Percentiles rank a stretch among this genome's conserved stretches.
Conservation (phyloP, 2,113 vertebrate genomes). For the Boulengeromyrus knoepffleri region DNA sequence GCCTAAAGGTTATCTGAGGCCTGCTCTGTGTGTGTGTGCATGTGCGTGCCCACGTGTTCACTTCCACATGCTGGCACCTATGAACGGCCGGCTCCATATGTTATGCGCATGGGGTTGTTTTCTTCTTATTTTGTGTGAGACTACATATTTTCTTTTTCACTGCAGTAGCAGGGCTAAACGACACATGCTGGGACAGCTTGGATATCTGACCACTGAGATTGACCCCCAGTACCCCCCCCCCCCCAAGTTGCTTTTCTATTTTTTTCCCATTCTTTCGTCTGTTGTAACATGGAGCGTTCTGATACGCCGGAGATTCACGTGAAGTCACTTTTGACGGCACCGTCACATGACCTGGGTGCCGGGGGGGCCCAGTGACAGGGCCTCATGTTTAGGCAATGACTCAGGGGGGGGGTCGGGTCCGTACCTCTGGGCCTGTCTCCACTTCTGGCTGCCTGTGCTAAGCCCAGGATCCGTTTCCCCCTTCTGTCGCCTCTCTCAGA, state of each 20-base stretch:
- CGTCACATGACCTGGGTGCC: background rate
- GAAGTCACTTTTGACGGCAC: background rate
- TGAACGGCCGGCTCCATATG: background rate
- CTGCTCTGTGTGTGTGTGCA: constrained; percentile 30
- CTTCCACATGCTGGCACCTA: background rate
- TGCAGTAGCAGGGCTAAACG: background rate
- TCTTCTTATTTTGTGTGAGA: background rate
- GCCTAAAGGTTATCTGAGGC: constrained; percentile 71
- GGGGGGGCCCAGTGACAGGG: constrained; percentile 51
- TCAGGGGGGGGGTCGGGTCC: constrained; percentile 44
- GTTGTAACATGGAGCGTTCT: background rate
- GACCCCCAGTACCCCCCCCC: background rate
- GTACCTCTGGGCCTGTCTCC: constrained; percentile 59
- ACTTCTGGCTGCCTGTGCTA: constrained; percentile 61
- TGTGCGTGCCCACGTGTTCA: background rate
- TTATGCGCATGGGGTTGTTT: background rate
- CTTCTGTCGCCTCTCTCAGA: constrained; percentile 5
- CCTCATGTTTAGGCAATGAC: constrained; percentile 68
- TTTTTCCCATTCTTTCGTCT: background rate
- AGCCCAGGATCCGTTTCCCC: constrained; percentile 40
- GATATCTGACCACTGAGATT: background rate
- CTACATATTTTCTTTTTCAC: background rate
- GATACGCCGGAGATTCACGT: background rate
- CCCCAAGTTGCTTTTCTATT: background rate
- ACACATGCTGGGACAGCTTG: background rate